A percentile compares a stretch with the other conserved stretches of the same genome.
These are phyloP conservation scores for Aphelenchoides fujianensis DNA, from an alignment of 1,140 invertebrate species.

Conservation along the genomic window DNA sequence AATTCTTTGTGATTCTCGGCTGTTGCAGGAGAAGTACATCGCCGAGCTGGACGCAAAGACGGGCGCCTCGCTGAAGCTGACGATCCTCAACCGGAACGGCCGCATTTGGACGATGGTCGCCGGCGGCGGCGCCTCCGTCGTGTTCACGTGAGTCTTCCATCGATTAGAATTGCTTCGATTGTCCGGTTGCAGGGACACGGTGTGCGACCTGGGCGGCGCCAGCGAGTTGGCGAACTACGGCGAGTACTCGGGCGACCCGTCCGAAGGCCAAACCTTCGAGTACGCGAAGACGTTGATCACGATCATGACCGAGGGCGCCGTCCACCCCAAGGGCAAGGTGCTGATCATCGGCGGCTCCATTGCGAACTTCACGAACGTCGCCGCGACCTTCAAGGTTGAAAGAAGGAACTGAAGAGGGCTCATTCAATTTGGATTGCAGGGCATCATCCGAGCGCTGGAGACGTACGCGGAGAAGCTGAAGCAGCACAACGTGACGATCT, in stretches of 20 bases:
- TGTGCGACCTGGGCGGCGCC: conserved; percentile 91
- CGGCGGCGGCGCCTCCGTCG: conserved; percentile 97
- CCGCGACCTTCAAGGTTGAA: conserved; percentile 91
- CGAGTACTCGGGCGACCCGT: conserved; percentile 97
- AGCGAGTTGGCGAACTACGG: conserved; percentile 94
- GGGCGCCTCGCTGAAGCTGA: conserved; percentile 93
- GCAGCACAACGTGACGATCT: conserved; percentile 88
- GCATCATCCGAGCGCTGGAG: conserved; percentile 90
- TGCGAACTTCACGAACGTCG: conserved; percentile 99
- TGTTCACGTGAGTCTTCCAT: conserved; percentile 73
- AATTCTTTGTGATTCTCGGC: conserved; percentile 11
- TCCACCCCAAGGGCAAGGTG: conserved; percentile 71
- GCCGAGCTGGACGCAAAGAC: conserved; percentile 96
- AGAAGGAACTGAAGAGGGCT: too few relatives aligned
- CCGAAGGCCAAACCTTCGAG: conserved; percentile 96
- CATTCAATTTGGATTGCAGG: conserved; percentile 64
- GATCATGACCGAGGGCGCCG: conserved; percentile 84
- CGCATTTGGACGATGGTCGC: conserved; percentile 99
- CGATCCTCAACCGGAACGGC: conserved; percentile 85
- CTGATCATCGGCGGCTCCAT: conserved; percentile 97
- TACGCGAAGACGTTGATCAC: conserved; percentile 95
- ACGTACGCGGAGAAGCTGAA: conserved; percentile 84
- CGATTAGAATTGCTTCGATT: neutral
- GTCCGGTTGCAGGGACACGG: conserved; percentile 75
- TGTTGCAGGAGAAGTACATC: conserved; percentile 84